Evolutionary conservation across 2,888 invertebrate species (phyloP).

Genomic region (Endotricha flammealis): DNA sequence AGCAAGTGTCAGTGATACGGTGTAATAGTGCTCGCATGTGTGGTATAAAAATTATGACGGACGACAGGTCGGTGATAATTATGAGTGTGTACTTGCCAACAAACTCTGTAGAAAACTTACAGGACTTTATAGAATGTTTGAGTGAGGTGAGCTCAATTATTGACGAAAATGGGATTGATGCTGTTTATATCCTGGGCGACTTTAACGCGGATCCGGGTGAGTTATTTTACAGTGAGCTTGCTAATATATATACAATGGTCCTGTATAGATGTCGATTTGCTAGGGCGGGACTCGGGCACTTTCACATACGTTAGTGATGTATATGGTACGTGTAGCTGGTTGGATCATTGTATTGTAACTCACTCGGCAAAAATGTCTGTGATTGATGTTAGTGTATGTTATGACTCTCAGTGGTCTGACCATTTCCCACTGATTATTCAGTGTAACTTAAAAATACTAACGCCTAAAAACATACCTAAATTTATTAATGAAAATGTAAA

Average conservation of each 20-base stretch:
- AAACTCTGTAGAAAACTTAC: not conserved
- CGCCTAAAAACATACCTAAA: conserved; percentile 6
- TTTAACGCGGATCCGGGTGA: conserved; percentile 3
- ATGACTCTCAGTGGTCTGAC: conserved; percentile 13
- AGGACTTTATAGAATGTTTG: not conserved
- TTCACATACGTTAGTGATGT: too few species aligned
- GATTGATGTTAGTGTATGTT: conserved; percentile 6
- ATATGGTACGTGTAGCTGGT: conserved; percentile 8
- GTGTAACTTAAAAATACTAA: conserved; percentile 15
- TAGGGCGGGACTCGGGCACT: not conserved
- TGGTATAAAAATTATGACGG: too few species aligned
- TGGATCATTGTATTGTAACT: conserved; percentile 14
- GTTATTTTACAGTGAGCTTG: conserved; percentile 11
- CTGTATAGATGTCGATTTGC: not conserved
- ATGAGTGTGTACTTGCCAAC: conserved; percentile 1
- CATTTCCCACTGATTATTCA: conserved; percentile 15
- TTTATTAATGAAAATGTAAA: not conserved
- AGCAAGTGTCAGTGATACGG: conserved; percentile 2
- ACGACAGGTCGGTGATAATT: conserved; percentile 1
- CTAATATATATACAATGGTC: not conserved
- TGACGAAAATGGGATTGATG: conserved; percentile 5
- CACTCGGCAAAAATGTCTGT: conserved; percentile 7
- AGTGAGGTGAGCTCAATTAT: conserved; percentile 5
- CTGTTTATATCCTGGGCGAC: conserved; percentile 8
- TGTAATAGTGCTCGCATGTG: not conserved